Conservation (phyloP, 1,140 invertebrate species). For the Leptinotarsa defecta region DNA sequence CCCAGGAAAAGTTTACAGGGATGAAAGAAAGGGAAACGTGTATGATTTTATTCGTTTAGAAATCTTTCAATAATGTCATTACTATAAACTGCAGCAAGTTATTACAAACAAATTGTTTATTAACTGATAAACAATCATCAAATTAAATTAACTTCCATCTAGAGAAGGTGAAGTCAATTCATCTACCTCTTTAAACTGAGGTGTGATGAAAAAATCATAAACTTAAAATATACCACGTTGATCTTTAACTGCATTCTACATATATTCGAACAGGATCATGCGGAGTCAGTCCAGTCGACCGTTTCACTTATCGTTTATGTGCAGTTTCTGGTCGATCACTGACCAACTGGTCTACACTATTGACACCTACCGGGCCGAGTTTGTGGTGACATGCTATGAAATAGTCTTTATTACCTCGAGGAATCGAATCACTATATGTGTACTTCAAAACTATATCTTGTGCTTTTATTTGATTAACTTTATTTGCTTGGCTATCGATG, state of each 20-base stretch:
- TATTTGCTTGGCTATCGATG: conserved; percentile 35
- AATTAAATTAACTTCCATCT: too few relatives aligned
- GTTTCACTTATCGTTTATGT: conserved; percentile 13
- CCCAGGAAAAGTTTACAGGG: too few relatives aligned
- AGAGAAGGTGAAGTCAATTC: too few relatives aligned
- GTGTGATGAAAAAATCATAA: conserved; percentile 50
- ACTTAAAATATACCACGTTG: conserved; percentile 51
- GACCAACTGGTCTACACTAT: conserved; percentile 34
- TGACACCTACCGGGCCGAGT: conserved; percentile 52
- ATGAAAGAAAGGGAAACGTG: too few relatives aligned
- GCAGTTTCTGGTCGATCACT: conserved; percentile 3
- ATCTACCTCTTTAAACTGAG: conserved; percentile 38
- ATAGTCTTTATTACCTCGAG: conserved; percentile 51
- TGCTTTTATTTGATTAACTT: conserved; percentile 44
- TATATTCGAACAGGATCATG: conserved; percentile 49
- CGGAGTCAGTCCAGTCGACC: conserved; percentile 39
- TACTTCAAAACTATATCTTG: conserved; percentile 44
- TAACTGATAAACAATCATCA: too few relatives aligned
- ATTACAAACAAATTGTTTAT: too few relatives aligned
- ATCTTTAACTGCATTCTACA: conserved; percentile 50
- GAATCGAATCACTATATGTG: conserved; percentile 49
- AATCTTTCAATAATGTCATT: too few relatives aligned
- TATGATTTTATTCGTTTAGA: too few relatives aligned
- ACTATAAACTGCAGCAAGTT: too few relatives aligned
- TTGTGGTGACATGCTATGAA: conserved; percentile 54